Conservation (phyloP, 2,888 invertebrate genomes). For the Oxyteleia sp. region DNA sequence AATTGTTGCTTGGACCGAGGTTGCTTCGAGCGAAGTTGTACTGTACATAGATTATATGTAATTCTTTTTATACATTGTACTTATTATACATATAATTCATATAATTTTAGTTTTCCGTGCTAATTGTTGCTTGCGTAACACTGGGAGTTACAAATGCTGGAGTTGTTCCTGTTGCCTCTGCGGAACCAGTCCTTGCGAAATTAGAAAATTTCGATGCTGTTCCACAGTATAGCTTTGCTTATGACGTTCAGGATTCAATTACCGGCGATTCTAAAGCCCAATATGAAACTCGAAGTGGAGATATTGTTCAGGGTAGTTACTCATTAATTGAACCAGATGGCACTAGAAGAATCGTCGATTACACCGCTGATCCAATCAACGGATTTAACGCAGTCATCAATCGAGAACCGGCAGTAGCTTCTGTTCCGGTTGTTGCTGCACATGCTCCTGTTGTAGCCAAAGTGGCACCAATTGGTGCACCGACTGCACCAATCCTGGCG, state of each 20-base stretch:
- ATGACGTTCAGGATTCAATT: constrained; percentile 82
- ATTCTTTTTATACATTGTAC: constrained; percentile 3
- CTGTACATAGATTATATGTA: too few relatives aligned
- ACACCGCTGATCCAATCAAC: constrained; percentile 79
- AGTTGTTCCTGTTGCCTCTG: constrained; percentile 61
- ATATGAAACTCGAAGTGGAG: constrained; percentile 80
- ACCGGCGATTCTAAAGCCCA: constrained; percentile 85
- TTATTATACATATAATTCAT: constrained; percentile 20
- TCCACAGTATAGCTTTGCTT: constrained; percentile 78
- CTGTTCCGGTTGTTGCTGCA: constrained; percentile 75
- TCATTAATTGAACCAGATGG: constrained; percentile 82
- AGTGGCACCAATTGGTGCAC: not conserved
- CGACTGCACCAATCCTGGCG: constrained; percentile 1
- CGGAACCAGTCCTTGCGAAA: constrained; percentile 73
- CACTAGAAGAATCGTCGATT: constrained; percentile 80
- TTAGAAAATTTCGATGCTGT: constrained; percentile 74
- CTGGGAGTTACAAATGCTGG: constrained; percentile 52
- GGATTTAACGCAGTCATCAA: constrained; percentile 71
- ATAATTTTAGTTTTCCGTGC: constrained; percentile 34
- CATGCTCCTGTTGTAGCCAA: constrained; percentile 74
- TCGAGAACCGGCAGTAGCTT: constrained; percentile 50
- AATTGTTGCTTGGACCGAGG: too few relatives aligned
- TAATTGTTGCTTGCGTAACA: constrained; percentile 26
- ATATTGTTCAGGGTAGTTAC: constrained; percentile 82
- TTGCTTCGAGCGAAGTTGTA: too few relatives aligned